Evolutionary conservation across 2,797 vertebrate species (phyloP).

Genomic region (Silurus lanzhouensis): DNA sequence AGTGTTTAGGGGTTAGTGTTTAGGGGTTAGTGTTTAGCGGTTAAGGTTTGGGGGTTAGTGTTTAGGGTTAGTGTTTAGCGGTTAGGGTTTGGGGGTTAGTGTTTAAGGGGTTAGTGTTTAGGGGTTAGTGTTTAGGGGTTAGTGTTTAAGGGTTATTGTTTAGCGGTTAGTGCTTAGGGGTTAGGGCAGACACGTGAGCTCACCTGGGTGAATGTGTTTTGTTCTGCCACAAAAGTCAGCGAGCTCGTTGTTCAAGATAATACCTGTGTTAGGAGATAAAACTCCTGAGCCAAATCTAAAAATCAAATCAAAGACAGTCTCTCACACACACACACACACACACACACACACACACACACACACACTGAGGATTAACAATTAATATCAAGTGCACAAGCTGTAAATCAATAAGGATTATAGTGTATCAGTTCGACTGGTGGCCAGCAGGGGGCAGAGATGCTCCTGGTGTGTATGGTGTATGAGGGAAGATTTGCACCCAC

Average conservation of each 20-base stretch:
- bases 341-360: conserved; percentile 7
- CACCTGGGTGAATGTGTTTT: conserved; percentile 68
- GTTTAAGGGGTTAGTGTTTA: too few species aligned
- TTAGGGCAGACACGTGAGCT: conserved; percentile 10
- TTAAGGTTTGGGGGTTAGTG: too few species aligned
- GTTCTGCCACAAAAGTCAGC: conserved; percentile 81
- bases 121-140: not conserved
- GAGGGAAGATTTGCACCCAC: conserved; percentile 70
- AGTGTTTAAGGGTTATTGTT: not conserved
- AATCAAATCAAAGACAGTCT: not conserved
- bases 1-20: too few species aligned
- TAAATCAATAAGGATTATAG: not conserved
- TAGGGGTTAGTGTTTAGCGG: too few species aligned
- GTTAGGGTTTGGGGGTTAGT: too few species aligned
- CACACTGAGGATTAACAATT: not conserved
- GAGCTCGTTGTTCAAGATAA: conserved; percentile 90
- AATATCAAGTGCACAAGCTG: not conserved
- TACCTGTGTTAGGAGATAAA: conserved; percentile 81
- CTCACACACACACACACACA: not conserved
- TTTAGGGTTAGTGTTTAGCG: too few species aligned
- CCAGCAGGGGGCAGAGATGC: not conserved
- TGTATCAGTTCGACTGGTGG: not conserved
- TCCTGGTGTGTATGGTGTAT: not conserved
- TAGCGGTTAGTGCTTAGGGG: not conserved
- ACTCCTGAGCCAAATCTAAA: conserved; percentile 86